Percentiles rank a stretch among this genome's conserved stretches.
phyloP scores from a whole-genome alignment of 2,113 vertebrate species.

The Tympanuchus pallidicinctus region DNA sequence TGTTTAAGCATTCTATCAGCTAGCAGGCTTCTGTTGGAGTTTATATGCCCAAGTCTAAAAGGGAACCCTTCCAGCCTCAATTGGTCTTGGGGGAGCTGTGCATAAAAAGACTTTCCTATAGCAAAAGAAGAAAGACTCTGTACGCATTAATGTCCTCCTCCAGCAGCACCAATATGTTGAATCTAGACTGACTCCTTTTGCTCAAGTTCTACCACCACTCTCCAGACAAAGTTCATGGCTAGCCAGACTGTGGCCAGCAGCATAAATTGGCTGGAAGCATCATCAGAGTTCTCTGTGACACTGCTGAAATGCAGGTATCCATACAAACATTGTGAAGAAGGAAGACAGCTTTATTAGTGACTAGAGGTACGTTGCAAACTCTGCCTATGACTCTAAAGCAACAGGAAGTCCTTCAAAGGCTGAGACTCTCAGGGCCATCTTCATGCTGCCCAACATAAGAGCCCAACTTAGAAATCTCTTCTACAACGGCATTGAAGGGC shows the following conservation, averaged over 20 bases:
- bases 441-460: background rate
- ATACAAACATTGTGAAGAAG: background rate
- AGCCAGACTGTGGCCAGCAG: background rate
- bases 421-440: background rate
- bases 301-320: background rate
- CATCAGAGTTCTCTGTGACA: background rate
- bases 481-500: background rate
- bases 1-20: background rate
- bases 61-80: background rate
- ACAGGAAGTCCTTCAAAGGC: background rate
- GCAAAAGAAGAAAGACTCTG: background rate
- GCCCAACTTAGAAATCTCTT: background rate
- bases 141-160: background rate
- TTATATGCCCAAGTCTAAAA: background rate
- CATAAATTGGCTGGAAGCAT: background rate
- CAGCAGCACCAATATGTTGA: background rate
- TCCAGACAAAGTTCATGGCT: background rate
- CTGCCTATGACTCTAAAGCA: background rate
- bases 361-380: background rate
- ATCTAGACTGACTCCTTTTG: background rate
- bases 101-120: background rate
- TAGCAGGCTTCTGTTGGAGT: background rate
- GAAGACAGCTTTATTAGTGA: background rate
- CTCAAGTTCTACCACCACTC: background rate
- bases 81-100: background rate